Conservation (phyloP, 2,888 invertebrate species). For the Frankliniella fusca region DNA sequence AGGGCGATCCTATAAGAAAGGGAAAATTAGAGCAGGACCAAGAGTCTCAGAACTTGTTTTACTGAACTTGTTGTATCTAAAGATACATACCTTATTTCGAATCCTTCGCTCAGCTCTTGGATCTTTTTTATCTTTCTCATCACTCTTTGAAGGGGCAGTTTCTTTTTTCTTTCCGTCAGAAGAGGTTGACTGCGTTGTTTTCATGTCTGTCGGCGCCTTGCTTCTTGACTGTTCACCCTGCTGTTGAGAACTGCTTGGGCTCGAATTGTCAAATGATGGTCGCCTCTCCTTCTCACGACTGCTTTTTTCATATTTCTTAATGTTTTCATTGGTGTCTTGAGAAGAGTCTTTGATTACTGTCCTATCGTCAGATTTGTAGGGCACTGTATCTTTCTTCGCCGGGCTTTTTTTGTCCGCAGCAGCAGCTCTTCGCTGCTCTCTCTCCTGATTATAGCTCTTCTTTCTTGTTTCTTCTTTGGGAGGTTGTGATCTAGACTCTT, state of each 20-base stretch:
- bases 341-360: too few species aligned
- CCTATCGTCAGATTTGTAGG: too few species aligned
- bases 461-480: neutral
- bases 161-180: neutral
- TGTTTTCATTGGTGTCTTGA: neutral
- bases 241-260: too few species aligned
- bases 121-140: conserved; percentile 45
- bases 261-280: neutral
- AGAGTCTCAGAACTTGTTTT: too few species aligned
- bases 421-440: conserved; percentile 25
- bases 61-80: too few species aligned
- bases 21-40: neutral
- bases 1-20: conserved; percentile 67
- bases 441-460: conserved; percentile 2
- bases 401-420: neutral
- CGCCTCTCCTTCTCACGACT: neutral
- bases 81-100: conserved; percentile 57
- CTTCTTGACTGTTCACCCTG: conserved; percentile 14
- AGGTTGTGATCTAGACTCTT: neutral
- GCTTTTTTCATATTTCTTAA: neutral
- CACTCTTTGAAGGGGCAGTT: neutral
- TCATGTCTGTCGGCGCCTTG: neutral
- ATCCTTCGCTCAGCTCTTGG: conserved; percentile 60
- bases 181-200: neutral
- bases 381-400: neutral